Percentiles rank a stretch among this genome's conserved stretches.
Evolutionary conservation across 1,140 invertebrate genomes (phyloP).

Genomic region (Lepidurus couesii): DNA sequence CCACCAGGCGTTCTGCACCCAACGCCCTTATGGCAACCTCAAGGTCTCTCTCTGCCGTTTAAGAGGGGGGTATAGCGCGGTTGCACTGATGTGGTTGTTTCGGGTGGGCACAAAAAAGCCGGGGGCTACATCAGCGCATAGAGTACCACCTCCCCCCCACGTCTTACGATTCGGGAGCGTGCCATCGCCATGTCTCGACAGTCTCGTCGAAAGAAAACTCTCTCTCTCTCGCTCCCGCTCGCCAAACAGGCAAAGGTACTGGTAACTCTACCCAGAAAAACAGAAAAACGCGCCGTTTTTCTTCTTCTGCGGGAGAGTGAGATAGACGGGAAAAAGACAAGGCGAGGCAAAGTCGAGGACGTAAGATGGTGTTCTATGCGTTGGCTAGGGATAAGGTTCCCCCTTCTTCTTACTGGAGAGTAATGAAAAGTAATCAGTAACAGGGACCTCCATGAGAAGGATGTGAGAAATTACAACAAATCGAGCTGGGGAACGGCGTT

Average conservation of each 20-base stretch:
- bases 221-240: background rate
- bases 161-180: background rate
- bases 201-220: background rate
- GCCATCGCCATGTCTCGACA: background rate
- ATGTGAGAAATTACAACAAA: background rate
- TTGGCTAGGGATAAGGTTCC: background rate
- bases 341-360: background rate
- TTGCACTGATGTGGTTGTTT: background rate
- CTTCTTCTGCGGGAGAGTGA: background rate
- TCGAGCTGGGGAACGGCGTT: background rate
- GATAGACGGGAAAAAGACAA: background rate
- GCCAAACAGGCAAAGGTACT: too few relatives aligned
- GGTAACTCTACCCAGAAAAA: too few relatives aligned
- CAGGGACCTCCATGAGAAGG: background rate
- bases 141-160: background rate
- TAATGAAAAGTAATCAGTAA: background rate
- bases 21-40: slow-evolving; percentile 11
- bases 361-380: background rate
- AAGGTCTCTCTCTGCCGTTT: background rate
- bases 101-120: background rate
- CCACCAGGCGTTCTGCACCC: background rate
- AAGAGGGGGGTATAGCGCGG: background rate
- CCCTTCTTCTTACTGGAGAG: too few relatives aligned
- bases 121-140: background rate
- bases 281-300: background rate